Conservation (phyloP, 2,888 invertebrate species). For the Meteorus cinctellus region DNA sequence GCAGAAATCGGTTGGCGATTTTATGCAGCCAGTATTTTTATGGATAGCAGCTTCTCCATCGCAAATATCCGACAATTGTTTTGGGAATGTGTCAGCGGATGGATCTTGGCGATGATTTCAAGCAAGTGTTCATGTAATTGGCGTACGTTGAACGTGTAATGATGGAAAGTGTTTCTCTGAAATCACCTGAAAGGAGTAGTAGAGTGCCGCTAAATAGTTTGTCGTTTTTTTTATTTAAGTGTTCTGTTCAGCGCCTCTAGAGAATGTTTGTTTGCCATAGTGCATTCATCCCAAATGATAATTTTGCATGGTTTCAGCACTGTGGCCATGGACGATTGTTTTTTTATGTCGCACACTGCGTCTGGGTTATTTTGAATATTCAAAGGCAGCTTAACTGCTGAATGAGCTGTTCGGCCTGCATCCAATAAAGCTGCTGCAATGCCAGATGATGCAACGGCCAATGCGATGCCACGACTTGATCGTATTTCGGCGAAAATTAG, state of each 20-base stretch:
- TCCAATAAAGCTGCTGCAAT: too few species aligned
- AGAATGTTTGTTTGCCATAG: too few species aligned
- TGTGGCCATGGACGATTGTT: too few species aligned
- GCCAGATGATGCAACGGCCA: conserved; percentile 6
- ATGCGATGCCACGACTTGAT: conserved; percentile 37
- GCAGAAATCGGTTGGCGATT: too few species aligned
- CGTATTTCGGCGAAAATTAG: conserved; percentile 65
- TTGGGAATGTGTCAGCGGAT: too few species aligned
- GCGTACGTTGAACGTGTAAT: conserved; percentile 29
- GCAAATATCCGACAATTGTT: too few species aligned
- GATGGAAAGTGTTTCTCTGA: conserved; percentile 38
- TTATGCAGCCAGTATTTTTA: too few species aligned
- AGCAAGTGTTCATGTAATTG: conserved; percentile 21
- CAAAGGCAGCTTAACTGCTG: conserved; percentile 45
- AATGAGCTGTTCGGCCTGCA: conserved; percentile 8
- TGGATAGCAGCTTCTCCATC: too few species aligned
- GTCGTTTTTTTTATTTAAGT: neutral
- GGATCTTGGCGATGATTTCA: too few species aligned
- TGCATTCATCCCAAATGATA: conserved; percentile 7
- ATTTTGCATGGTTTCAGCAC: too few species aligned
- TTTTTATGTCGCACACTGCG: neutral
- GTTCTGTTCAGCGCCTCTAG: too few species aligned
- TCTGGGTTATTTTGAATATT: conserved; percentile 29
- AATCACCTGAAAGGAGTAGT: conserved; percentile 41
- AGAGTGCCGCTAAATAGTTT: conserved; percentile 35